A percentile compares a stretch with the other conserved stretches of the same genome.
phyloP scores from a whole-genome alignment of 2,888 invertebrate species.

The Epinotia brunnichana region DNA sequence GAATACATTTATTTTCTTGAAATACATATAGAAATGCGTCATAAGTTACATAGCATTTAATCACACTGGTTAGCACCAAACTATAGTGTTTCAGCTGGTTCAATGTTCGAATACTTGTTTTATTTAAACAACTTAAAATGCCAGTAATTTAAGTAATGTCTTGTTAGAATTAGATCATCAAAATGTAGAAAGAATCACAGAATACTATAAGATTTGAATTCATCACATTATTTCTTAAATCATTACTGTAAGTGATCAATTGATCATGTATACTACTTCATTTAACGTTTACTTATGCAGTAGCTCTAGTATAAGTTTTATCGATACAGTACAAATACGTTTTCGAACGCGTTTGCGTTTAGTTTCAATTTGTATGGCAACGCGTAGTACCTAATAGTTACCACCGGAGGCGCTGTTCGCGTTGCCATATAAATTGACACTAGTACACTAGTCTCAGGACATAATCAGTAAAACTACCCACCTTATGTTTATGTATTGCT shows the following conservation, averaged over 20 bases:
- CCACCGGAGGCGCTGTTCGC: too few relatives aligned
- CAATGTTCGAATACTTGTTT: neutral
- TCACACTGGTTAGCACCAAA: neutral
- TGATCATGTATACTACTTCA: neutral
- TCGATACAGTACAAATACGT: too few relatives aligned
- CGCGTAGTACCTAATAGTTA: too few relatives aligned
- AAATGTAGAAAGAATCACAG: neutral
- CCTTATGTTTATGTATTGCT: constrained; percentile 27
- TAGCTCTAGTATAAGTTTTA: too few relatives aligned
- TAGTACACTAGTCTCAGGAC: too few relatives aligned
- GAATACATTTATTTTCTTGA: neutral
- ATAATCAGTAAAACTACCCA: constrained; percentile 37
- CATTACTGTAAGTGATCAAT: constrained; percentile 7
- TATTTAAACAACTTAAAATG: neutral
- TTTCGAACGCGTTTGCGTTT: too few relatives aligned
- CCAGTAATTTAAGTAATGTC: neutral
- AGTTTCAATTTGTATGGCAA: too few relatives aligned
- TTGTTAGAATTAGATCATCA: neutral
- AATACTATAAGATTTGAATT: constrained; percentile 1
- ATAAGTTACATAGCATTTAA: neutral
- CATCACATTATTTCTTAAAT: constrained; percentile 26
- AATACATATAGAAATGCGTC: neutral
- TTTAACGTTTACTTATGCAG: constrained; percentile 25
- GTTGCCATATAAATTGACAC: too few relatives aligned
- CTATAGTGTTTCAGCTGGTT: neutral